Base-by-base conservation (phyloP, 2,113 vertebrate species). In the Galeopterus variegatus region DNA sequence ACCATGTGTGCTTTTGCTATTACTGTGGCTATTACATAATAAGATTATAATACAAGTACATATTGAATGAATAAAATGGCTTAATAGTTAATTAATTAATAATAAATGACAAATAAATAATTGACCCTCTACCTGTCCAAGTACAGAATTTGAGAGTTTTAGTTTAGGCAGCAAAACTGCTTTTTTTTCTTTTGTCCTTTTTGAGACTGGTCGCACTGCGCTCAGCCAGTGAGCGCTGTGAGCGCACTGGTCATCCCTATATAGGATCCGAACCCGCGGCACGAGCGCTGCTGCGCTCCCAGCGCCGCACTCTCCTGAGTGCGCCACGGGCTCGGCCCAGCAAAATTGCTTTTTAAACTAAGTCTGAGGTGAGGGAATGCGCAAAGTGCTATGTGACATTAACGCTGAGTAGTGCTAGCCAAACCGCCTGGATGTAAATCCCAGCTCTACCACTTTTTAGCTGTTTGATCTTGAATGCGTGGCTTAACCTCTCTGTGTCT, bases 11-110 rank as follows among this genome's bases (percentile, higher is more conserved):
- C 26, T 92, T 97, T 93, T 87, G 36, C 70, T 72, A 45, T 56
- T 75, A 60, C 58, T 90, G 36, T 87, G 41, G 18, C 18, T 48
- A 5, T 65, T 89, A 18, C 23, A 19, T 28, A 62, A 70, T 87
- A 86, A 17, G 36, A n/a, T 82, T 87, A 91, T 67, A 91, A 89
- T 58, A 75, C 15, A 65, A 91, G 86, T 58, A 75, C 19, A 70
- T 56, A 87, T 13, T 65, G 75, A 83, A 90, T 90, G 50, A 77
- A 50, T 86, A n/a, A 87, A 54, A 41, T 41, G 41, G 41, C 41
- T 41, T 94, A 26, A 11, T 70, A 15, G 72, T 88, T 65, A 64
- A 41, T 69, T 31, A 60, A 33, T 54, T 31, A 84, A 64, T 84
- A 41, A 41, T 41, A 41, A 41, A 41, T 41, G 41, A 41, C 4